Evolutionary conservation across 2,797 vertebrate genomes (phyloP).

Genomic region (Antennarius maculatus): DNA sequence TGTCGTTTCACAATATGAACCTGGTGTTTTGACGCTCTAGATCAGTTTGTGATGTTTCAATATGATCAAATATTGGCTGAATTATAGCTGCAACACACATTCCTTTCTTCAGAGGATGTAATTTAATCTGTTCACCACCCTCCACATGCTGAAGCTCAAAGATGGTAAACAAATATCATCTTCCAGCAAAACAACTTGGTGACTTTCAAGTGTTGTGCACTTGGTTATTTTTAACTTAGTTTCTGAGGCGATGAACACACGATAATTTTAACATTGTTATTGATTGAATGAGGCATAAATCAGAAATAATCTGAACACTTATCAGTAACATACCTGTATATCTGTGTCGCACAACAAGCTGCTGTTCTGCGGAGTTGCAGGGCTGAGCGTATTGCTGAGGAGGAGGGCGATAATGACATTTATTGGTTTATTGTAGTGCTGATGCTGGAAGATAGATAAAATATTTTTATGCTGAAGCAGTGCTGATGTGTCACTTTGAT

Average conservation of each 20-base stretch:
- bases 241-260: background rate
- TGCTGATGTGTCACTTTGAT: conserved; percentile 53
- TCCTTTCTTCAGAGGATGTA: conserved; percentile 36
- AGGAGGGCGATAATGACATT: conserved; percentile 32
- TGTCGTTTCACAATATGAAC: background rate
- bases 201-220: background rate
- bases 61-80: background rate
- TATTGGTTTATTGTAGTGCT: conserved; percentile 68
- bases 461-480: conserved; percentile 42
- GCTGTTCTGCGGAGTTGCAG: background rate
- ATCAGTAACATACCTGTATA: background rate
- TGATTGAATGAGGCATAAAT: background rate
- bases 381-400: background rate
- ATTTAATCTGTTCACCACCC: conserved; percentile 40
- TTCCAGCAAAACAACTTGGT: conserved; percentile 43
- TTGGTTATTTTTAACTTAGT: background rate
- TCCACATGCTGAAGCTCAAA: conserved; percentile 17
- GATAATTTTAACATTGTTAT: too few relatives aligned
- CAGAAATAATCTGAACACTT: too few relatives aligned
- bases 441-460: conserved; percentile 44
- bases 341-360: background rate
- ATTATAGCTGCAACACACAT: conserved; percentile 1
- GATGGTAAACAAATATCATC: conserved; percentile 44
- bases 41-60: conserved; percentile 14
- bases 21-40: background rate